Base-by-base conservation (phyloP, 2,113 vertebrate genomes). In the Bungarus multicinctus region DNA sequence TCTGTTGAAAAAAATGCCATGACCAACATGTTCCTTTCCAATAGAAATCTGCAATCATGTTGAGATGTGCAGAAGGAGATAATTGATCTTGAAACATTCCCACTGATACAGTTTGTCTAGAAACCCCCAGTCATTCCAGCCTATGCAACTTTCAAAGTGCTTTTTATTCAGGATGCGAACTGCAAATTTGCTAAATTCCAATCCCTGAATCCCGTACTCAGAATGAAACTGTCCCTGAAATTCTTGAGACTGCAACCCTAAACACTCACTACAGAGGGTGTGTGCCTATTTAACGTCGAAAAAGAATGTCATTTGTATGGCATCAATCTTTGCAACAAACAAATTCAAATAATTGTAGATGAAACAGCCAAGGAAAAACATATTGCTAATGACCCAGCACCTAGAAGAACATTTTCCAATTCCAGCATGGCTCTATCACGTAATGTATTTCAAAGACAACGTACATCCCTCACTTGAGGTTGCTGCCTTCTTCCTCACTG, bases 1-100 rank as follows among this genome's bases (percentile, higher is more conserved):
- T 93, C 50, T 85, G 43, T 90, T 53, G n/a, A 86, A 64, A n/a
- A 57, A 74, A 52, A 94, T 92, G 47, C 74, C 39, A 81, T 91
- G 16, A 91, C 87, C 0, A 0, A 0, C 90, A 91, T 1, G 11
- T 34, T 92, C 69, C 25, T 27, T 27, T 39, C 94, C 50, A 30
- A 90, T 69, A 60, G 50, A 54, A 93, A 90, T 47, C 52, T 91
- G 93, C 92, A 89, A 23, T 60, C 11, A 90, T 92, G n/a, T n/a
- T 45, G 85, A 54, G 55, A 25, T 89, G 90, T 60, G 12, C 8
- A 5, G 18, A 90, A 47, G 85, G 88, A 39, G 43, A 94, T 43
- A 58, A 43, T 14, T 22, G 43, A 93, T 85, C 55, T 90, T 87
- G 89, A 93, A 90, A 93, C n/a, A 64, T 43, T 18, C 45, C n/a